Evolutionary conservation across 2,797 vertebrate species (phyloP), one percentile per base, ranked within the genome.

Genomic region (Spinus pinus): DNA sequence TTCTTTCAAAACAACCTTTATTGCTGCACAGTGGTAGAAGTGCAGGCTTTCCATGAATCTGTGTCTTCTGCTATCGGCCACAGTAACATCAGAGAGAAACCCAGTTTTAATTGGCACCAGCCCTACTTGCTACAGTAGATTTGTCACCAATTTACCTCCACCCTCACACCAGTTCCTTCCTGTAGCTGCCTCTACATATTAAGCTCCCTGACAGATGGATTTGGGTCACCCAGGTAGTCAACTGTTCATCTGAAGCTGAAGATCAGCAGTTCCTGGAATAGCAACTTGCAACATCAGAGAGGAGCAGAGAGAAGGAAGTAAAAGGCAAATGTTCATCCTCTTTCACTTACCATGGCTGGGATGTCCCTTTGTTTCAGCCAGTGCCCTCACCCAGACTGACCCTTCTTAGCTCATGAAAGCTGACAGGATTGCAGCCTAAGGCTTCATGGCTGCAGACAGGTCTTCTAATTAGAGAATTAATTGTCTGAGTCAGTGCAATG

Each of bases 381-480:
- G 24, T 50, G 30, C 8, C 22, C 22, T 93, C 73, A 73, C 62
- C 67, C 50, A 89, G 39, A 64, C 71, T 89, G 72, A 86, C 46
- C 86, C 42, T 33, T 42, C 57, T 82, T 72, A 91, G 33, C 64
- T 70, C 3, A 4, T 57, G 67, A 89, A 91, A 88, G 25, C 81
- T 71, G 70, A 50, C 2, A 2, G 61, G 70, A 84, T 86, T 88
- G 60, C 31, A 88, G 50, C 50, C 41, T 69, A 61, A 74, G 54
- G 50, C 37, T 88, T 77, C 1, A 1, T 46, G 58, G 54, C 61
- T 93, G 49, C 46, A 95, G 75, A 92, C 62, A 42, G 28, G 10
- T 57, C 50, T 70, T 53, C 73, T 95, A 94, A 95, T 89, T 25
- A 81, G 82, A 12, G 92, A 71, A 86, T 23, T 56, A 77, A 81